Percentiles rank a stretch among this genome's conserved stretches.
Conservation (phyloP, 37 sponge, comb jelly and placozoan genomes). For the Agelas oroides region DNA sequence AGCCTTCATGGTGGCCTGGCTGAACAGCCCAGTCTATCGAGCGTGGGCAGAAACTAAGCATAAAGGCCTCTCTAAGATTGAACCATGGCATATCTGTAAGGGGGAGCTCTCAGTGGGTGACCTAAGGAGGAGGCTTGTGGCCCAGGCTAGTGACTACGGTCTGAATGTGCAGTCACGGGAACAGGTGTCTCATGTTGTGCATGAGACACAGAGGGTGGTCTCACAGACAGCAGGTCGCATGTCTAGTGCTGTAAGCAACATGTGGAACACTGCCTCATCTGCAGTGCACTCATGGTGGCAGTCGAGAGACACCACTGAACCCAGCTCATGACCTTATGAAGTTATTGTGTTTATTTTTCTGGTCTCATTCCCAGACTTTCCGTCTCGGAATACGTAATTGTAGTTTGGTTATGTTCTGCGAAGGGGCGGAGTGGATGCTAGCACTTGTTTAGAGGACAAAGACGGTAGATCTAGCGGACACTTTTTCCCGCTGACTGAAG, state of each 20-base stretch:
- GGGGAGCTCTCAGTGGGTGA: slow-evolving; percentile 52
- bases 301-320: slow-evolving; percentile 4
- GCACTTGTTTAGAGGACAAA: no score
- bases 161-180: slow-evolving; percentile 40
- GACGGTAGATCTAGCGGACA: no score
- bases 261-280: slow-evolving; percentile 57
- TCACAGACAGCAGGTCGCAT: slow-evolving; percentile 23
- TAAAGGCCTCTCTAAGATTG: slow-evolving; percentile 6
- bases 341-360: no score
- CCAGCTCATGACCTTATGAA: not conserved
- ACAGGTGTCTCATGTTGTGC: slow-evolving; percentile 14
- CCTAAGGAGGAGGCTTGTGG: slow-evolving; percentile 49
- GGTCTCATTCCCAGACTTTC: no score
- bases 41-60: slow-evolving; percentile 21
- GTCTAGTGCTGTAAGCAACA: slow-evolving; percentile 21
- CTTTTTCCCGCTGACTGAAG: no score
- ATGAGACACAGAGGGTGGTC: slow-evolving; percentile 18
- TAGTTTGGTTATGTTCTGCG: no score
- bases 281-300: slow-evolving; percentile 52
- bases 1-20: slow-evolving; percentile 47
- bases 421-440: no score
- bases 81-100: slow-evolving; percentile 46
- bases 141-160: slow-evolving; percentile 58
- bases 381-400: no score
- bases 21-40: slow-evolving; percentile 16